Evolutionary conservation across 2,888 invertebrate species (phyloP), one percentile per base, ranked within the genome.

Genomic region (Agonopterix alstromeriana): DNA sequence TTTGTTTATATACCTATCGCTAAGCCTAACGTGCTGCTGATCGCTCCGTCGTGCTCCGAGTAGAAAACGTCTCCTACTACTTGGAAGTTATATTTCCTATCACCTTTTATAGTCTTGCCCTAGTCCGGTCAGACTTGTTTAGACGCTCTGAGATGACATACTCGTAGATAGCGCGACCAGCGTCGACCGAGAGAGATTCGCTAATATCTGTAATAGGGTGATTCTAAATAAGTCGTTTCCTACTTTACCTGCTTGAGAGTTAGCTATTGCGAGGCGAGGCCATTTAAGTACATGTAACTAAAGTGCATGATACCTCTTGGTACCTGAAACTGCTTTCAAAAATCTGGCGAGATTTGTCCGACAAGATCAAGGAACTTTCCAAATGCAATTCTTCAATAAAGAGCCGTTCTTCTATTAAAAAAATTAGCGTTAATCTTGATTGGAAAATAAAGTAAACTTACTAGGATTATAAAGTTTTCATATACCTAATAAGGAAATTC

Each of bases 181-280:
- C 7, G 9, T 42, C 4, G 14, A 17, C 36, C 3, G 36, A 10
- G 27, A 27, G 27, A 49, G 49, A 43, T 46, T 46, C 46, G 36
- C 38, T 17, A 14, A 38, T 45, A 10, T 36, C 38, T 10, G 10
- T 36, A 48, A 11, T 57, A 58, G 47, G 48, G 50, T 56, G 60
- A 51, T 59, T 55, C 57, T 55, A 63, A 74, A 81, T 70, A 60
- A 72, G 65, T 47, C 17, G 65, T 67, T 78, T 81, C 81, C 81
- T 81, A 73, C 73, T 77, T 79, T 69, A 69, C 59, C 54, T 27
- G 27, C 27, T 27, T 27, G 27, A 27, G 27, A 27, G 27, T 27
- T 27, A 51, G 46, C 55, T n/a, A 17, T 43, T 43, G 17, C 10
- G 10, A 5, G 14, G 17, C 42, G 9, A 17, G 10, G 40, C n/a